Evolutionary conservation across 1,140 invertebrate genomes (phyloP).

Genomic region (Homalodisca vitripennis): DNA sequence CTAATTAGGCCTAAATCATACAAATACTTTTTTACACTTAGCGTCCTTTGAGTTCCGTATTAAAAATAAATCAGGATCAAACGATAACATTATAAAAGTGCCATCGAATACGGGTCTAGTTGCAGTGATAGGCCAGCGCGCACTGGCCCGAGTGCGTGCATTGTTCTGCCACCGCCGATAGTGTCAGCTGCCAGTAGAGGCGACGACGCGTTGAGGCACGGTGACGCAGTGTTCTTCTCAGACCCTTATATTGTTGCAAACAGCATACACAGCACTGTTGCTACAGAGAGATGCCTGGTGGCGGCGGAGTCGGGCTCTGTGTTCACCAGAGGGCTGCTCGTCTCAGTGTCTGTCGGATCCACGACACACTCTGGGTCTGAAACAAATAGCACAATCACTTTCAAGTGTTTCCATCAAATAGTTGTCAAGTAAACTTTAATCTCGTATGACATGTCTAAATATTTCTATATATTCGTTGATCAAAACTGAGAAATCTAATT

Average conservation of each 20-base stretch:
- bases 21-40: slow-evolving; percentile 12
- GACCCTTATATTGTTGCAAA: not conserved
- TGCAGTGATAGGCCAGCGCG: too few relatives aligned
- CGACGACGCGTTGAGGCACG: not conserved
- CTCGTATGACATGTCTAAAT: too few relatives aligned
- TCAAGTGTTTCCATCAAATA: too few relatives aligned
- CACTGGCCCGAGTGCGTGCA: too few relatives aligned
- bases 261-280: not conserved
- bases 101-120: not conserved
- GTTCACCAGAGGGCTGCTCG: slow-evolving; percentile 10
- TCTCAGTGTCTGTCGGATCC: not conserved
- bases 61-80: not conserved
- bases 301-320: not conserved
- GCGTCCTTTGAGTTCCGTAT: not conserved
- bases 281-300: not conserved
- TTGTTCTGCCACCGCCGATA: not conserved
- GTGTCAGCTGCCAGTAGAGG: not conserved
- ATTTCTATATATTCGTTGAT: too few relatives aligned
- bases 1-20: slow-evolving; percentile 15
- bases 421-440: too few relatives aligned
- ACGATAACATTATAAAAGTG: not conserved
- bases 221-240: not conserved
- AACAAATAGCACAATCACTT: too few relatives aligned
- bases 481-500: too few relatives aligned
- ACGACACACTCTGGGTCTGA: slow-evolving; percentile 11